Percentiles rank a stretch among this genome's conserved stretches.
These are phyloP conservation scores for Drosophila quinaria DNA, from an alignment of 2,888 invertebrate genomes.

Conservation along the genomic window DNA sequence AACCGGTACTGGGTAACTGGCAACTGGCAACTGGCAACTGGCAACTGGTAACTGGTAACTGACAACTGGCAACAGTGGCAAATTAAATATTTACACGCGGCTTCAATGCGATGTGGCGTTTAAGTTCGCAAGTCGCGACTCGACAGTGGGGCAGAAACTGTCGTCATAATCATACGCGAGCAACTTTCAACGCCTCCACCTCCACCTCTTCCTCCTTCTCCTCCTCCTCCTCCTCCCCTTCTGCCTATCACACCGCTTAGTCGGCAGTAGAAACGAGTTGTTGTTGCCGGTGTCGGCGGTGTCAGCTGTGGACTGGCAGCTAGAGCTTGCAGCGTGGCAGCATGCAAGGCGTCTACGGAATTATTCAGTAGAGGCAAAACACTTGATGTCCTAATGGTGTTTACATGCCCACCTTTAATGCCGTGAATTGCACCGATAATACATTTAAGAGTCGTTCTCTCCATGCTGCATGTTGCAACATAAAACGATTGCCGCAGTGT, in stretches of 20 bases:
- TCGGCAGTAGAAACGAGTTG: slow-evolving; percentile 9
- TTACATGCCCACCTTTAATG: slow-evolving; percentile 69
- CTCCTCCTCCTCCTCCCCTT: neutral
- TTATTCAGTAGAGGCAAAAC: slow-evolving; percentile 69
- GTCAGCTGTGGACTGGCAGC: slow-evolving; percentile 21
- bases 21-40: slow-evolving; percentile 36
- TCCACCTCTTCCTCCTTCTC: neutral
- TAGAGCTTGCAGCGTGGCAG: neutral
- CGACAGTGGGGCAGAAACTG: slow-evolving; percentile 27
- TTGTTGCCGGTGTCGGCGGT: slow-evolving; percentile 14
- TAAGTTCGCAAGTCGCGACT: slow-evolving; percentile 15
- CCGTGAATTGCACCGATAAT: slow-evolving; percentile 71
- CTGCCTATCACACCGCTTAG: neutral
- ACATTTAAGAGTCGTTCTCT: slow-evolving; percentile 59
- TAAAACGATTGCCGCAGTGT: slow-evolving; percentile 26
- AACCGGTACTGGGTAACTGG: slow-evolving; percentile 32
- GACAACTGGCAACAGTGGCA: slow-evolving; percentile 33
- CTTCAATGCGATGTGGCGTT: slow-evolving; percentile 30
- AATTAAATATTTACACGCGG: slow-evolving; percentile 55
- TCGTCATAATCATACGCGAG: slow-evolving; percentile 49
- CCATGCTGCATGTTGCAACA: slow-evolving; percentile 26
- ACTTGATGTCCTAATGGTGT: slow-evolving; percentile 74
- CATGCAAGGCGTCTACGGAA: slow-evolving; percentile 50
- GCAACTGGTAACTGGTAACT: slow-evolving; percentile 17
- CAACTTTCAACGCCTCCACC: slow-evolving; percentile 9